Evolutionary conservation across 2,888 invertebrate genomes (phyloP).

Genomic region (Cephus pygmeus): DNA sequence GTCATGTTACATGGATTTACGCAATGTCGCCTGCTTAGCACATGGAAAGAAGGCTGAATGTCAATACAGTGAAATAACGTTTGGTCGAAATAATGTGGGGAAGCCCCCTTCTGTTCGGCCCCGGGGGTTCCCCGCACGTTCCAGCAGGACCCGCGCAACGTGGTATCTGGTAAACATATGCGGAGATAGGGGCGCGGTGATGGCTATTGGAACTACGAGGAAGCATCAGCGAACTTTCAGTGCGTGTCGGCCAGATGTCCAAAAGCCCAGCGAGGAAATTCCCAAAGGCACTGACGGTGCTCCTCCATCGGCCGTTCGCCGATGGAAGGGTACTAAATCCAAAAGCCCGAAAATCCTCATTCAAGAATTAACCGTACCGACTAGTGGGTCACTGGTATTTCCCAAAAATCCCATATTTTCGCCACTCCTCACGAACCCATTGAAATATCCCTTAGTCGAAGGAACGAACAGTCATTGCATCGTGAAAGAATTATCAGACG

Average conservation of each 20-base stretch:
- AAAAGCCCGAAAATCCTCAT: neutral
- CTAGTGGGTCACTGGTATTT: neutral
- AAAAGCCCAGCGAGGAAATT: conserved; percentile 47
- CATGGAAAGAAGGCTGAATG: neutral
- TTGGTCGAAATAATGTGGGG: conserved; percentile 17
- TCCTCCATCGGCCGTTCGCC: neutral
- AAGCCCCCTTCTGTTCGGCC: conserved; percentile 20
- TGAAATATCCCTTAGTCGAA: neutral
- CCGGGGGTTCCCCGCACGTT: conserved; percentile 23
- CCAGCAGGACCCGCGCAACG: conserved; percentile 13
- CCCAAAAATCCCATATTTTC: neutral
- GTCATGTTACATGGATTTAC: neutral
- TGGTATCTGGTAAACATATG: conserved; percentile 60
- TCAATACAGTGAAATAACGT: neutral
- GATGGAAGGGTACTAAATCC: neutral
- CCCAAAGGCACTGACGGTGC: conserved; percentile 42
- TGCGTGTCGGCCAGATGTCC: conserved; percentile 57
- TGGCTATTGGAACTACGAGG: conserved; percentile 32
- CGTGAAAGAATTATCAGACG: too few species aligned
- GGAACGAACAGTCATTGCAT: neutral
- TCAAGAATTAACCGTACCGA: neutral
- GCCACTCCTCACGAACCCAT: neutral
- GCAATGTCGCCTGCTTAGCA: neutral
- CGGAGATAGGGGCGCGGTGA: conserved; percentile 53
- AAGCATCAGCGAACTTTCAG: conserved; percentile 28